Percentiles rank a stretch among this genome's conserved stretches.
phyloP scores from a whole-genome alignment of 1,140 invertebrate genomes.

The Hestina assimilis region DNA sequence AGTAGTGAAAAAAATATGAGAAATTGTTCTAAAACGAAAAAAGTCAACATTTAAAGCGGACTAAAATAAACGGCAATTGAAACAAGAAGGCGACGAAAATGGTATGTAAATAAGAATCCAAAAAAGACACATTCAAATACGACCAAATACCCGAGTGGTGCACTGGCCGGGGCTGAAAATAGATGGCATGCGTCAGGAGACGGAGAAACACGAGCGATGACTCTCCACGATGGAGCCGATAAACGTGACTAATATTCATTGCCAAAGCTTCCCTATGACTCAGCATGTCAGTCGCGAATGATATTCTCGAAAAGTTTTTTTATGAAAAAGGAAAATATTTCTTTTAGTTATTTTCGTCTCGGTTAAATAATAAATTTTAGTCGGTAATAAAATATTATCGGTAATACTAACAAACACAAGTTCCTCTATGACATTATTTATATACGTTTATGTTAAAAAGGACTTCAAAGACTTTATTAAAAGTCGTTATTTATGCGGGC shows the following conservation, averaged over 20 bases:
- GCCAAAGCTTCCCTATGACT: conserved; percentile 54
- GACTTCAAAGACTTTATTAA: too few relatives aligned
- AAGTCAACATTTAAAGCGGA: neutral
- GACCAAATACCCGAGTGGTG: conserved; percentile 17
- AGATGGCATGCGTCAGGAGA: conserved; percentile 60
- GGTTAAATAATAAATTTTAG: too few relatives aligned
- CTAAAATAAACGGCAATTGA: neutral
- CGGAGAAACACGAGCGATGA: conserved; percentile 47
- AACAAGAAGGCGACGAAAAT: neutral
- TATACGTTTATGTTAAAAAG: too few relatives aligned
- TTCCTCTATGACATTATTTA: too few relatives aligned
- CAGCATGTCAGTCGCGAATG: conserved; percentile 16
- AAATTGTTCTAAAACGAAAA: neutral
- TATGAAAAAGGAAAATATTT: neutral
- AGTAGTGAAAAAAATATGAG: neutral
- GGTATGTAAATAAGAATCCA: conserved; percentile 21
- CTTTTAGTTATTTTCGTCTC: neutral
- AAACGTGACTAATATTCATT: conserved; percentile 62
- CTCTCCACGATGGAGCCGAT: conserved; percentile 47
- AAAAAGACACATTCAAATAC: conserved; percentile 23
- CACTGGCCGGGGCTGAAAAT: conserved; percentile 44
- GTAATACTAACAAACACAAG: too few relatives aligned
- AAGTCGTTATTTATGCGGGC: too few relatives aligned
- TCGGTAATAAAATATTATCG: too few relatives aligned
- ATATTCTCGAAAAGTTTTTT: conserved; percentile 15